Evolutionary conservation across 2,797 vertebrate species (phyloP).

Genomic region (Pogonophryne albipinna): DNA sequence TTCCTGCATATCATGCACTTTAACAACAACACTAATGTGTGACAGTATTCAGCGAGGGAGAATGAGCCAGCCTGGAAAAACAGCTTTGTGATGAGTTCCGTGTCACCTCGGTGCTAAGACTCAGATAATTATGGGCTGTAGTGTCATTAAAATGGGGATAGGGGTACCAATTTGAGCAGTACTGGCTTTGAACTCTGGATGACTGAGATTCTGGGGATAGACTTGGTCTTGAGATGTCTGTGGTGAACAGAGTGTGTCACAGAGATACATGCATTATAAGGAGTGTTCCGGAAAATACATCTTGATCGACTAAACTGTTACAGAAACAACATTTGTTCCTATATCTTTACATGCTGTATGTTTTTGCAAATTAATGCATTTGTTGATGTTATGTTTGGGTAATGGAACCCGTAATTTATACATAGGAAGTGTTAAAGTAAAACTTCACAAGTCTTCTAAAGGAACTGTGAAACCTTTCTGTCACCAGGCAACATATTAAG

Average conservation of each 20-base stretch:
- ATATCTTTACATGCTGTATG: not conserved
- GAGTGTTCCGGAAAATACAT: conserved; percentile 13
- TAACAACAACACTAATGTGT: conserved; percentile 32
- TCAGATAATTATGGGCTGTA: conserved; percentile 31
- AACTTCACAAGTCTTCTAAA: not conserved
- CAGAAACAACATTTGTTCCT: not conserved
- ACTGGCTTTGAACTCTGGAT: conserved; percentile 23
- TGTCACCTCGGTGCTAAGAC: conserved; percentile 32
- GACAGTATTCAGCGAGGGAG: conserved; percentile 32
- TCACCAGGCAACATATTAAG: not conserved
- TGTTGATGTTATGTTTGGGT: not conserved
- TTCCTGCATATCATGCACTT: conserved; percentile 26
- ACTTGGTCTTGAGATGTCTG: conserved; percentile 18
- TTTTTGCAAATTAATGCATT: conserved; percentile 1
- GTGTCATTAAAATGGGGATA: conserved; percentile 13
- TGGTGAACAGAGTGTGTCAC: conserved; percentile 10
- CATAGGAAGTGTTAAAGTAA: not conserved
- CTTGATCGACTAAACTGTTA: not conserved
- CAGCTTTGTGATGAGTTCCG: conserved; percentile 27
- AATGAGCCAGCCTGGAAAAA: conserved; percentile 14
- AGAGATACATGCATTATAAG: conserved; percentile 8
- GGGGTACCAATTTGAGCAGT: conserved; percentile 15
- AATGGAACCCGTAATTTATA: conserved; percentile 5
- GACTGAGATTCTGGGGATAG: conserved; percentile 39
- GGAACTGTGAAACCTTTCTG: not conserved